A percentile compares a stretch with the other conserved stretches of the same genome.
phyloP scores from a whole-genome alignment of 2,797 vertebrate genomes.

The Gymnopithys bicolor region DNA sequence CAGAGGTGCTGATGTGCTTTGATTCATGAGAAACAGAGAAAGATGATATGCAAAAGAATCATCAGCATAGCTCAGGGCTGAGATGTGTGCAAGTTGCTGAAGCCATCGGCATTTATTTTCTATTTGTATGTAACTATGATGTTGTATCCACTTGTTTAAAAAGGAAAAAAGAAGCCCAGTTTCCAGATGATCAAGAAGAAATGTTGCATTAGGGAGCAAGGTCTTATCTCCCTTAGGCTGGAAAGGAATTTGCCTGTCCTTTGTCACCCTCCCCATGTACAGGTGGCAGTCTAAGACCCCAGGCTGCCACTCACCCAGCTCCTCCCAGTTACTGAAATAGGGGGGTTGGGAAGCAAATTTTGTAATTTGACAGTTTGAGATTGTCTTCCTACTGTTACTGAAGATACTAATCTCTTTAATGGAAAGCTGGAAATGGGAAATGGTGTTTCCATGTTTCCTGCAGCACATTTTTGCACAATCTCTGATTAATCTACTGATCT shows the following conservation, averaged over 20 bases:
- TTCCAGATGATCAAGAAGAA: not conserved
- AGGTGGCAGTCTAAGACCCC: not conserved
- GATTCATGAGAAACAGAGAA: not conserved
- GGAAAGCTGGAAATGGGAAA: not conserved
- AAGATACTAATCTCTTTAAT: not conserved
- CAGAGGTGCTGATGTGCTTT: not conserved
- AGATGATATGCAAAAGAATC: not conserved
- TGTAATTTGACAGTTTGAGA: not conserved
- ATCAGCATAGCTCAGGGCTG: not conserved
- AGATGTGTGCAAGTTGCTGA: not conserved
- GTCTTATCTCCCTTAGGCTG: not conserved
- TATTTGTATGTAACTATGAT: not conserved
- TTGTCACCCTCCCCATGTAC: not conserved
- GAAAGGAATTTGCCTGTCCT: not conserved
- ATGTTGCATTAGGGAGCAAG: not conserved
- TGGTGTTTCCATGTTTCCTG: not conserved
- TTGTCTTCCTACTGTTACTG: not conserved
- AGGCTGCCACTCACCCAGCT: not conserved
- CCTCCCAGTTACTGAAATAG: not conserved
- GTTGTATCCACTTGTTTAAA: not conserved
- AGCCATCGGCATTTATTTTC: not conserved
- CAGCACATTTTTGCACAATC: not conserved
- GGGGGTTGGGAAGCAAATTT: not conserved
- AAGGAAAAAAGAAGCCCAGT: accelerated
- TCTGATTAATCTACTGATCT: not conserved